These are phyloP conservation scores for Eptesicus fuscus DNA, from an alignment of 2,113 vertebrate genomes.

Conservation along the genomic window DNA sequence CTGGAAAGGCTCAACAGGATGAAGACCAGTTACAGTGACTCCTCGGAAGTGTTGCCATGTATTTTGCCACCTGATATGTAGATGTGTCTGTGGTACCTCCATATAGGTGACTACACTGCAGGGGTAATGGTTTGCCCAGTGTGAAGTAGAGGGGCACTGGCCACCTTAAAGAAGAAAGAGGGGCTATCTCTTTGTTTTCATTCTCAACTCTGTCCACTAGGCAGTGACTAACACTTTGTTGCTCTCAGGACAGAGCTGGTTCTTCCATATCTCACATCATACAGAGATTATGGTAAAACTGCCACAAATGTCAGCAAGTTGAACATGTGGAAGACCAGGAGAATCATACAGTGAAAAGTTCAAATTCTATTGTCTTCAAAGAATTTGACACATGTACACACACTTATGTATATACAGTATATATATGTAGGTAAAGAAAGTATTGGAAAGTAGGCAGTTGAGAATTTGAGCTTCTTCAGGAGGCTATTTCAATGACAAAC, in stretches of 20 bases:
- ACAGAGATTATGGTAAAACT: background rate
- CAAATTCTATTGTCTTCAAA: background rate
- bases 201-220: background rate
- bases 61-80: background rate
- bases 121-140: background rate
- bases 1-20: background rate
- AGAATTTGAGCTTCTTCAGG: background rate
- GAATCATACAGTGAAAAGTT: background rate
- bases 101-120: fast-evolving
- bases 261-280: background rate
- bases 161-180: background rate
- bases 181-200: background rate
- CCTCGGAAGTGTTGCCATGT: background rate
- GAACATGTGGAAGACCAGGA: background rate
- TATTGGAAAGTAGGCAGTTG: background rate
- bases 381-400: background rate
- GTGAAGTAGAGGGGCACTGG: background rate
- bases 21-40: background rate
- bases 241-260: background rate
- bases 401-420: background rate
- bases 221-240: background rate
- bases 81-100: background rate
- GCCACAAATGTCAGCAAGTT: background rate
- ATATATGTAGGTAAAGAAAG: background rate
- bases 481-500: background rate